Percentiles rank a stretch among this genome's conserved stretches.
phyloP scores from a whole-genome alignment of 53 echinoderm and acorn worm genomes.

The Astropecten irregularis region DNA sequence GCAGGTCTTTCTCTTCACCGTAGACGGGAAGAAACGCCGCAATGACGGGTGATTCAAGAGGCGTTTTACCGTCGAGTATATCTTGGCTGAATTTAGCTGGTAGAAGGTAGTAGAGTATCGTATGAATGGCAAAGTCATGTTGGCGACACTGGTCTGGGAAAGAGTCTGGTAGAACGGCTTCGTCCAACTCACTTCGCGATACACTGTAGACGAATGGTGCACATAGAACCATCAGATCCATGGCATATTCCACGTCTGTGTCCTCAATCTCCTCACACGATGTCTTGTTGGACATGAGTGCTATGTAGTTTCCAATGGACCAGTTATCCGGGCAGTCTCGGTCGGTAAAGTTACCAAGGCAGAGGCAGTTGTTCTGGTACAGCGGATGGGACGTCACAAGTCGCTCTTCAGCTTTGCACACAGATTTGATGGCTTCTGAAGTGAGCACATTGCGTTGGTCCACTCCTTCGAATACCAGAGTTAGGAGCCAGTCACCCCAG shows the following conservation, averaged over 20 bases:
- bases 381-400: slow-evolving; percentile 31
- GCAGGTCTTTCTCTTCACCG: background rate
- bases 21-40: slow-evolving; percentile 38
- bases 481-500: too few species aligned
- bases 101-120: slow-evolving; percentile 65
- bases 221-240: slow-evolving; percentile 51
- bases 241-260: slow-evolving; percentile 48
- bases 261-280: slow-evolving; percentile 64
- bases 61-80: background rate
- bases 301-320: slow-evolving; percentile 71
- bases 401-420: slow-evolving; percentile 62
- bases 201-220: slow-evolving; percentile 27
- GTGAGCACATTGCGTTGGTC: slow-evolving; percentile 38
- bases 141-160: slow-evolving; percentile 30
- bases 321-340: background rate
- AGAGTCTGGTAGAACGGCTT: background rate
- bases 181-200: background rate
- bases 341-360: too few species aligned
- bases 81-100: slow-evolving; percentile 30
- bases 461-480: slow-evolving; percentile 55
- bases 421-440: slow-evolving; percentile 51
- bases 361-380: background rate
- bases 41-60: background rate
- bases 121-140: slow-evolving; percentile 51
- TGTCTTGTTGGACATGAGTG: slow-evolving; percentile 65